Conservation (phyloP, 1,140 invertebrate genomes). For the Micrasema longulum region DNA sequence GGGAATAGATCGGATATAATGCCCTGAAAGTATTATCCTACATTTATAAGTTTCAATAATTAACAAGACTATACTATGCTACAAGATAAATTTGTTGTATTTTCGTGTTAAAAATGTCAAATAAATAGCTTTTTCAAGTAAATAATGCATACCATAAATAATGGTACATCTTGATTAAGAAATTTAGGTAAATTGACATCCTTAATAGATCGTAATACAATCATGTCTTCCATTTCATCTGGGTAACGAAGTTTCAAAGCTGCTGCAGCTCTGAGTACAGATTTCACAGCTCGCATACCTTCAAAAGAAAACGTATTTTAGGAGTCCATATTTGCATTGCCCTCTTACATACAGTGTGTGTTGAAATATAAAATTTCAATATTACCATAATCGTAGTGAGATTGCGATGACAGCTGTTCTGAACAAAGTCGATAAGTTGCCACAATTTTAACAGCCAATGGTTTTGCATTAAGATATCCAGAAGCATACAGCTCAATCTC, state of each 20-base stretch:
- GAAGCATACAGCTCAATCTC: conserved; percentile 95
- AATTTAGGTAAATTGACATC: conserved; percentile 96
- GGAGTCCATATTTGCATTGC: too few relatives aligned
- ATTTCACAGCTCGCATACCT: conserved; percentile 90
- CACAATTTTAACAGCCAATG: conserved; percentile 93
- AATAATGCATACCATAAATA: conserved; percentile 76
- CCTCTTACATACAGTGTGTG: too few relatives aligned
- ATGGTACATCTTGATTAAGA: conserved; percentile 85
- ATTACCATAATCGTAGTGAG: conserved; percentile 95
- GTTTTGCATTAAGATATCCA: conserved; percentile 91
- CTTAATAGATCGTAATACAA: conserved; percentile 89
- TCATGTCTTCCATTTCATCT: conserved; percentile 83
- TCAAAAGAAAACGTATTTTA: conserved; percentile 12
- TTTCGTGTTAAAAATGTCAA: too few relatives aligned
- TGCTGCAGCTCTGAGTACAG: conserved; percentile 89
- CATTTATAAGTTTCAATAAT: too few relatives aligned
- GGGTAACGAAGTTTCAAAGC: conserved; percentile 92
- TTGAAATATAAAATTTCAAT: too few relatives aligned
- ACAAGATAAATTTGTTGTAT: too few relatives aligned
- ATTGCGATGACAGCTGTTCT: conserved; percentile 93
- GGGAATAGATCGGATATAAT: conserved; percentile 94
- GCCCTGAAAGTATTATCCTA: too few relatives aligned
- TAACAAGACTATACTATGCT: too few relatives aligned
- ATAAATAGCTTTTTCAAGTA: too few relatives aligned
- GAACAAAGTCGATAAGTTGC: conserved; percentile 94